These are phyloP conservation scores for Cosmopolites sordidus DNA, from an alignment of 2,888 invertebrate genomes.

Conservation along the genomic window DNA sequence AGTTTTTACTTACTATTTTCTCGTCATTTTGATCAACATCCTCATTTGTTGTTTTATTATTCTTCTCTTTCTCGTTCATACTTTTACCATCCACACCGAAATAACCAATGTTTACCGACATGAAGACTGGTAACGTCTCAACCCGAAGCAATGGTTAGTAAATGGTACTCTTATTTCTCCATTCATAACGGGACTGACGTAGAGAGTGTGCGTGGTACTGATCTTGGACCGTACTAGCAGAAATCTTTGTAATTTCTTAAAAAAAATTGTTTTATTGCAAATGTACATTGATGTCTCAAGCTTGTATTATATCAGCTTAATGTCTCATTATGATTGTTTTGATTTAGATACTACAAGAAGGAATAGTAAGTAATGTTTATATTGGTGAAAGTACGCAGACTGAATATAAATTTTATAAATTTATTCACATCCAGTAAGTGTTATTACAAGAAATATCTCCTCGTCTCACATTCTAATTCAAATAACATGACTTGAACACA, in stretches of 20 bases:
- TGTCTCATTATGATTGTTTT: too few relatives aligned
- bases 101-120: conserved; percentile 20
- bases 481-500: too few relatives aligned
- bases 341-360: too few relatives aligned
- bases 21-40: conserved; percentile 8
- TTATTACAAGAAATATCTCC: too few relatives aligned
- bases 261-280: neutral
- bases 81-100: conserved; percentile 19
- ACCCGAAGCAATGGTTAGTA: conserved; percentile 7
- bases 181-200: conserved; percentile 16
- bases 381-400: too few relatives aligned
- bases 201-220: neutral
- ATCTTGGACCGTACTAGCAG: neutral
- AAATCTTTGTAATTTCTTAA: neutral
- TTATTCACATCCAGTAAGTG: too few relatives aligned
- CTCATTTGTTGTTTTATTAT: neutral
- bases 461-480: too few relatives aligned
- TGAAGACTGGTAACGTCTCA: conserved; percentile 2
- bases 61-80: conserved; percentile 18
- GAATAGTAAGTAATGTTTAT: too few relatives aligned
- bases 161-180: conserved; percentile 12
- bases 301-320: too few relatives aligned
- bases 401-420: too few relatives aligned
- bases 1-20: conserved; percentile 8
- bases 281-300: too few relatives aligned